Conservation (phyloP, 1,140 invertebrate species). For the Drosophila navojoa region DNA sequence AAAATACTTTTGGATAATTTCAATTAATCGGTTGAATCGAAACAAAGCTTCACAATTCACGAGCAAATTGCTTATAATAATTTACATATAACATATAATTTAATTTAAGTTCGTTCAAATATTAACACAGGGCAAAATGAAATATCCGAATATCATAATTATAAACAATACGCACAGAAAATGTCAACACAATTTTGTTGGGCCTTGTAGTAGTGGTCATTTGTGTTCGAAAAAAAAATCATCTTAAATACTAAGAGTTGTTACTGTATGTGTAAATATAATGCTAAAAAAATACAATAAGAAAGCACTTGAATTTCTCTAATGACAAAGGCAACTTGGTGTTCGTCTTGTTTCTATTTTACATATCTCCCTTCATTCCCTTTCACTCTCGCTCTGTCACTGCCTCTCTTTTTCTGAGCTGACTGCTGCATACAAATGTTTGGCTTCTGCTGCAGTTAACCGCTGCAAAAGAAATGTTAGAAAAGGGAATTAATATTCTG, state of each 20-base stretch:
- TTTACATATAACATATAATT: conserved; percentile 54
- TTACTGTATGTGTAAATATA: conserved; percentile 27
- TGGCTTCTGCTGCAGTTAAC: conserved; percentile 22
- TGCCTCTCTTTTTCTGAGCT: neutral
- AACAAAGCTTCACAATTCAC: conserved; percentile 28
- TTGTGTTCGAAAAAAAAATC: conserved; percentile 12
- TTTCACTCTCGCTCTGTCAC: too few species aligned
- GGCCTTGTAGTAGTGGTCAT: conserved; percentile 11
- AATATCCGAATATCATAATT: conserved; percentile 6
- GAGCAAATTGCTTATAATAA: conserved; percentile 34
- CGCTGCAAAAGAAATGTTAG: conserved; percentile 29
- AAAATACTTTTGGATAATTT: conserved; percentile 72
- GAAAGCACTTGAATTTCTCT: conserved; percentile 73
- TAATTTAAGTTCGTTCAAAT: conserved; percentile 31
- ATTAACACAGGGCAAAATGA: conserved; percentile 10
- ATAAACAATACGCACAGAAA: conserved; percentile 11
- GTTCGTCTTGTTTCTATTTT: conserved; percentile 36
- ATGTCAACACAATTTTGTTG: conserved; percentile 9
- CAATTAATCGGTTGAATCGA: conserved; percentile 56
- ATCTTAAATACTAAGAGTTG: conserved; percentile 26
- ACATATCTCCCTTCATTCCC: neutral
- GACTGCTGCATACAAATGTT: conserved; percentile 12
- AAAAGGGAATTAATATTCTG: conserved; percentile 10
- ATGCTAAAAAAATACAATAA: conserved; percentile 44
- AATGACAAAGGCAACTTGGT: conserved; percentile 72